A percentile compares a stretch with the other conserved stretches of the same genome.
phyloP scores from a whole-genome alignment of 2,888 invertebrate species.

The Thecophora atra region DNA sequence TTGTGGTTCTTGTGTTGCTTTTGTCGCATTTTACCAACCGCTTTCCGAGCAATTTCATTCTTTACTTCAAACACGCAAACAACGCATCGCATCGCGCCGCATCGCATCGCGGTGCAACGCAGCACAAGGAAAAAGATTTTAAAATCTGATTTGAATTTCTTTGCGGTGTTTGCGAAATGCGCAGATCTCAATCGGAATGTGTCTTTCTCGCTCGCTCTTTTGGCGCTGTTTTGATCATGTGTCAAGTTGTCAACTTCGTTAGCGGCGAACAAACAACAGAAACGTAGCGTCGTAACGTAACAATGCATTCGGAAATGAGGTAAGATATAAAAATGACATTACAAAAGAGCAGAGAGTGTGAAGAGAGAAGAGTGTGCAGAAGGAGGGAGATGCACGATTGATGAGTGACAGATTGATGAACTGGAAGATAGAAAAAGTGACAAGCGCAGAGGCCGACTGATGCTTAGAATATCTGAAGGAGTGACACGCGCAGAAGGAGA shows the following conservation, averaged over 20 bases:
- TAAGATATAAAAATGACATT: background rate
- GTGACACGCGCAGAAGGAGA: too few species aligned
- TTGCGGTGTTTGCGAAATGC: constrained; percentile 1
- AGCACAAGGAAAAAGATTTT: background rate
- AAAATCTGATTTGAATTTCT: constrained; percentile 14
- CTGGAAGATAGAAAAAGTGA: too few species aligned
- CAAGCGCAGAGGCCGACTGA: too few species aligned
- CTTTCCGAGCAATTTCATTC: background rate
- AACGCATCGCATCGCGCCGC: too few species aligned
- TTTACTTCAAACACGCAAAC: background rate
- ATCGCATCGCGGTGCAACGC: background rate
- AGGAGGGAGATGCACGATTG: too few species aligned
- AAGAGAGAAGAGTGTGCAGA: too few species aligned
- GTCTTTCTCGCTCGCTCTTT: background rate
- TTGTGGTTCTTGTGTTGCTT: background rate
- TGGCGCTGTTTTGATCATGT: constrained; percentile 51
- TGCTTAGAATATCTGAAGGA: too few species aligned
- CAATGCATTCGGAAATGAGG: constrained; percentile 22
- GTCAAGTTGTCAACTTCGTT: constrained; percentile 56
- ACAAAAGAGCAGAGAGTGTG: too few species aligned
- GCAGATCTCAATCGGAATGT: background rate
- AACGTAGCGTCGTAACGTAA: constrained; percentile 42
- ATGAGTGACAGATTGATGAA: too few species aligned
- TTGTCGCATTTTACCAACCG: background rate
- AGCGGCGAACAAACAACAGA: constrained; percentile 50